phyloP scores from a whole-genome alignment of 2,113 vertebrate genomes.

The Hydrochoerus hydrochaeris region DNA sequence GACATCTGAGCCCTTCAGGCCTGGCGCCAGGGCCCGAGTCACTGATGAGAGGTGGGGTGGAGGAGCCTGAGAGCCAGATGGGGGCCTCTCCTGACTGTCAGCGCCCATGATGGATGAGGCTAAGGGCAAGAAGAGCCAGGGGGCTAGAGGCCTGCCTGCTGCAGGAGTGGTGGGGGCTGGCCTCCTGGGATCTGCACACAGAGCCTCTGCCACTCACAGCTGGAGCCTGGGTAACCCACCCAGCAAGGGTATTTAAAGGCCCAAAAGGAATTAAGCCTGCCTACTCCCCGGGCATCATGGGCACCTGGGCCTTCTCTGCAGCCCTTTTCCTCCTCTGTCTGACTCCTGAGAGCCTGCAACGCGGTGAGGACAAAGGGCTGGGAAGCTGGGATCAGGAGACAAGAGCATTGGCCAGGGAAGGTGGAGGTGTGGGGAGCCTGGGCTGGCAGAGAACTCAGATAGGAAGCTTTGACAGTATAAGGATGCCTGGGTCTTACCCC shows the following conservation, averaged over 20 bases:
- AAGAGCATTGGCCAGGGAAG: background rate
- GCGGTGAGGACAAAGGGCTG: conserved; percentile 51
- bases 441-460: background rate
- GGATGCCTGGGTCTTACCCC: background rate
- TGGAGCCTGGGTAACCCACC: background rate
- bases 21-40: conserved; percentile 4
- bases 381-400: background rate
- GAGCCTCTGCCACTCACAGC: background rate
- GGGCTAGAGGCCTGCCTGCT: background rate
- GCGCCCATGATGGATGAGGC: conserved; percentile 68
- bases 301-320: background rate
- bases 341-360: conserved; percentile 66
- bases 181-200: background rate
- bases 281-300: conserved; percentile 54
- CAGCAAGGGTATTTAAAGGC: conserved; percentile 66
- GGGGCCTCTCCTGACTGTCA: conserved; percentile 64
- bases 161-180: background rate
- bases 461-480: background rate
- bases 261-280: background rate
- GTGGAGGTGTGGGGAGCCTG: background rate
- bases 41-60: background rate
- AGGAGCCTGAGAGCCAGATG: background rate
- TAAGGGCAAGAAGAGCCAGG: background rate
- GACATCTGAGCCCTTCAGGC: conserved; percentile 33
- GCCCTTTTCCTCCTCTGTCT: conserved; percentile 65